Evolutionary conservation across 2,797 vertebrate species (phyloP).

Genomic region (Gymnoscopelus braueri): DNA sequence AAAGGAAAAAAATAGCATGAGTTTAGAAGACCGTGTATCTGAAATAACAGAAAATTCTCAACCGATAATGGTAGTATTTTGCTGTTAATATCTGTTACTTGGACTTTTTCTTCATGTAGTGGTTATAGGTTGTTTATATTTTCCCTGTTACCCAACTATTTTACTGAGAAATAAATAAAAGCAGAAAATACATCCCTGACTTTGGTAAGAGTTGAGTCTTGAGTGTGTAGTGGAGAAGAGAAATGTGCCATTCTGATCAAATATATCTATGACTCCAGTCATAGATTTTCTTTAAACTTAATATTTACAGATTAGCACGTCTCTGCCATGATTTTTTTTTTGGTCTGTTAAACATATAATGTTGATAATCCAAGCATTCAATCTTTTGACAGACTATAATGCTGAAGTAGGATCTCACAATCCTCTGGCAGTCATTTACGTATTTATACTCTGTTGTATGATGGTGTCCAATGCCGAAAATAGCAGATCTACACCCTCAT

Average conservation of each 20-base stretch:
- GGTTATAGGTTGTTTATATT: not conserved
- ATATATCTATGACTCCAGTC: constrained; percentile 3
- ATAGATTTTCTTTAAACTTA: constrained; percentile 17
- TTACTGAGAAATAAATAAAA: too few species aligned
- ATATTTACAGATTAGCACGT: not conserved
- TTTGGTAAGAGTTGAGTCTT: too few species aligned
- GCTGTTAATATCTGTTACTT: not conserved
- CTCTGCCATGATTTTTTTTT: not conserved
- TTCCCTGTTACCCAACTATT: too few species aligned
- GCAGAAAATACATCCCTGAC: too few species aligned
- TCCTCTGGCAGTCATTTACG: constrained; percentile 46
- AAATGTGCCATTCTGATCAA: not conserved
- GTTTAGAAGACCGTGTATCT: constrained; percentile 10
- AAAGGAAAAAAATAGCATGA: constrained; percentile 4
- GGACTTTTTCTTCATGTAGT: constrained; percentile 10
- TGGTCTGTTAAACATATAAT: constrained; percentile 16
- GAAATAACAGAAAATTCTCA: not conserved
- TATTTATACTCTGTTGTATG: too few species aligned
- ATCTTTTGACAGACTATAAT: constrained; percentile 51
- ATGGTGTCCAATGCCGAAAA: too few species aligned
- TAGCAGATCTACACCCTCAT: too few species aligned
- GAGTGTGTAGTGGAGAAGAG: too few species aligned
- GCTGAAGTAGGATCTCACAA: constrained; percentile 55
- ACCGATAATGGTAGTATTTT: not conserved
- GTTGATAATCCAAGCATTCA: constrained; percentile 48